Evolutionary conservation across 2,113 vertebrate species (phyloP), one percentile per base, ranked within the genome.

Genomic region (Sinocyclocheilus grahami): DNA sequence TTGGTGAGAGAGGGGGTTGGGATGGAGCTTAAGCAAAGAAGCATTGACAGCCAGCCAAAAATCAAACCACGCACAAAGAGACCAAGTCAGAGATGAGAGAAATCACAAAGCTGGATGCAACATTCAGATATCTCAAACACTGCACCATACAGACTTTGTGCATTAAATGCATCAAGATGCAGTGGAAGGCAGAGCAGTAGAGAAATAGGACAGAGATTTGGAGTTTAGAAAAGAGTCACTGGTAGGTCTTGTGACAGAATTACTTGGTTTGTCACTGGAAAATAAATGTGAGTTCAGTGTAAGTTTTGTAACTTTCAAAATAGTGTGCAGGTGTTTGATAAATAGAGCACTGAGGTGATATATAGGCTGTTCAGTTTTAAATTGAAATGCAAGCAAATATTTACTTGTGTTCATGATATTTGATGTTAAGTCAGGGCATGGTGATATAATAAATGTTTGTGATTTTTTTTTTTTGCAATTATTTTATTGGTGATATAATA

Each of bases 1-100:
- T 27, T 27, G 39, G 13, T 16, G 62, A 78, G 55, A 77, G n/a
- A 55, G 51, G 79, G 42, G 67, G 55, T 12, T 33, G 67, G 39
- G 14, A 24, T 5, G 53, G 62, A 71, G 84, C 51, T 60, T 42
- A 77, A 82, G 85, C 87, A 65, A 55, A 74, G 22, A 65, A 79
- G 86, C 87, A 78, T 46, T 30, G 79, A 58, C 22, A 83, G 63
- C 63, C 42, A 79, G 78, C 48, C 78, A 81, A 74, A 86, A 76
- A 79, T 16, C 30, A 78, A 60, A 67, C 22, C 30, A 86, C 53
- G 67, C 60, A 60, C 30, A 82, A 24, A 58, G 39, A 71, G 79
- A 79, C 79, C 63, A 65, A 88, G 77, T 67, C 67, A 67, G 37
- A 71, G 65, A 83, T 11, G 2, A 48, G 46, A 12, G 27, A 46